These are phyloP conservation scores for Notechis scutatus DNA, from an alignment of 2,113 vertebrate genomes.

Conservation along the genomic window DNA sequence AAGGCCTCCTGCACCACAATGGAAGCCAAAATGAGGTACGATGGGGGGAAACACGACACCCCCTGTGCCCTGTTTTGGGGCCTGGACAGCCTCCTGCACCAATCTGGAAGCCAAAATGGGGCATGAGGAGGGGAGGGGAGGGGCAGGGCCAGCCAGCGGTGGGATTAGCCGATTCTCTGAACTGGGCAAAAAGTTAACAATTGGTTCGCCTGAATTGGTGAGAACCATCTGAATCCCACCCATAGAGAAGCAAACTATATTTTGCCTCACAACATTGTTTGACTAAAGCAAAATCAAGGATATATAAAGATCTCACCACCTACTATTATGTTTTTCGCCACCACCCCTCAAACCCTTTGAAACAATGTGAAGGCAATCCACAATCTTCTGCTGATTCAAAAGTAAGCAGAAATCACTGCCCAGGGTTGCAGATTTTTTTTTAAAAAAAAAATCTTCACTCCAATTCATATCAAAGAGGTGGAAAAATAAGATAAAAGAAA, in stretches of 20 bases:
- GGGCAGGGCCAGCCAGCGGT: too few species aligned
- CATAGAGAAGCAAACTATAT: not conserved
- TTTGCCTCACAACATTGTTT: not conserved
- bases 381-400: not conserved
- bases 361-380: not conserved
- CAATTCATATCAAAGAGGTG: not conserved
- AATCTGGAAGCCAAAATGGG: too few species aligned
- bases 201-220: too few species aligned
- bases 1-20: too few species aligned
- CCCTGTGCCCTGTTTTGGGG: too few species aligned
- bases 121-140: too few species aligned
- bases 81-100: too few species aligned
- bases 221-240: too few species aligned
- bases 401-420: not conserved
- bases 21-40: too few species aligned
- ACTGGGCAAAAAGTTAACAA: too few species aligned
- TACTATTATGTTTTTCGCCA: not conserved
- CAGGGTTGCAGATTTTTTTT: not conserved
- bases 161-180: too few species aligned
- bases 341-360: not conserved
- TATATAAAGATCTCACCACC: not conserved
- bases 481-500: not conserved
- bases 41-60: too few species aligned
- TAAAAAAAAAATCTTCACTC: not conserved
- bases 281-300: not conserved